A percentile compares a stretch with the other conserved stretches of the same genome.
Evolutionary conservation across 2,888 invertebrate species (phyloP).

Genomic region (Erpobdella octoculata): DNA sequence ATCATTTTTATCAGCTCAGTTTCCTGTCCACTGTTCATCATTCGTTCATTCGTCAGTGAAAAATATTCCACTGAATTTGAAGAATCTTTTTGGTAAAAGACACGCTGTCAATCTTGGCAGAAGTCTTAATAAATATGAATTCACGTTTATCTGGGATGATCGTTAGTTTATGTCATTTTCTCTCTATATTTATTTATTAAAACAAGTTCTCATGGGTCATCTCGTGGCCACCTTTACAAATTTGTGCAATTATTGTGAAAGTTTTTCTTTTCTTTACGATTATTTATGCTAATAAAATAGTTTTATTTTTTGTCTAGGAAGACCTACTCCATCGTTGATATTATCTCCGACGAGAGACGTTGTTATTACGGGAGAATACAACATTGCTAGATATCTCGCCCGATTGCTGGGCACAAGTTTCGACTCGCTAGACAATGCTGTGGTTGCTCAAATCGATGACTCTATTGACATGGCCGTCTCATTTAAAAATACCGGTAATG

Average conservation of each 20-base stretch:
- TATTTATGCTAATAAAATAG: too few relatives aligned
- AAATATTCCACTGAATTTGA: conserved; percentile 44
- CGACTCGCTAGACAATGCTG: conserved; percentile 50
- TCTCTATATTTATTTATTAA: background rate
- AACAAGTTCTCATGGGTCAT: background rate
- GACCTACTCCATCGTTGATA: conserved; percentile 53
- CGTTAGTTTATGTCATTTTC: conserved; percentile 55
- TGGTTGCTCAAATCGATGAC: conserved; percentile 56
- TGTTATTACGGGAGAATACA: conserved; percentile 66
- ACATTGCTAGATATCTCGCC: conserved; percentile 65
- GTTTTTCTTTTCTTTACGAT: too few relatives aligned
- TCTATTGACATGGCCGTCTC: conserved; percentile 61
- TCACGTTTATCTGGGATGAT: conserved; percentile 70
- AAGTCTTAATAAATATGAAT: conserved; percentile 54
- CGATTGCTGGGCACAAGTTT: conserved; percentile 58
- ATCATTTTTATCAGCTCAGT: conserved; percentile 56
- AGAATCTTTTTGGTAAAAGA: conserved; percentile 35
- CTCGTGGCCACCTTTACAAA: too few relatives aligned
- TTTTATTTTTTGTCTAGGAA: too few relatives aligned
- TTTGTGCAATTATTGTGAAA: too few relatives aligned
- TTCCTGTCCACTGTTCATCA: conserved; percentile 57
- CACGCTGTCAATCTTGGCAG: conserved; percentile 38
- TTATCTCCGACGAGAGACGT: conserved; percentile 58
- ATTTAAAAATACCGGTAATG: background rate
- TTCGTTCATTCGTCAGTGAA: conserved; percentile 63